A percentile compares a stretch with the other conserved stretches of the same genome.
Conservation (phyloP, 2,888 invertebrate genomes). For the Mythimna albipuncta region DNA sequence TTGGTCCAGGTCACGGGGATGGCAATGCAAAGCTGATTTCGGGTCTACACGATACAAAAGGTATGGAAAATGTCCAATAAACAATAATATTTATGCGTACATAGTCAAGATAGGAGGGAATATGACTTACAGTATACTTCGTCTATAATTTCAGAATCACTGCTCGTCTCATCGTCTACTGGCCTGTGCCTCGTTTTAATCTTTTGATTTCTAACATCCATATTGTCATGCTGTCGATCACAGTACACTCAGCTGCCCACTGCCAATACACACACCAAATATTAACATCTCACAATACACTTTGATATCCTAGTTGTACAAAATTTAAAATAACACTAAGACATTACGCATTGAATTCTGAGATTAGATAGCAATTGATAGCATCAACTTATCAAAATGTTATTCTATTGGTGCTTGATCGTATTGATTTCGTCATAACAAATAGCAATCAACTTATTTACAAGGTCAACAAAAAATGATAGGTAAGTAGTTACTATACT, state of each 20-base stretch:
- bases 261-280: slow-evolving; percentile 66
- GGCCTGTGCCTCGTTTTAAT: slow-evolving; percentile 79
- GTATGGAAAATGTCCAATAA: slow-evolving; percentile 10
- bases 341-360: slow-evolving; percentile 78
- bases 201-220: slow-evolving; percentile 78
- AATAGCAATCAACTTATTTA: slow-evolving; percentile 63
- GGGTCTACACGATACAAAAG: slow-evolving; percentile 13
- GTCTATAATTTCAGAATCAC: slow-evolving; percentile 83
- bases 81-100: slow-evolving; percentile 31
- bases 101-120: slow-evolving; percentile 38
- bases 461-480: slow-evolving; percentile 65
- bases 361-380: slow-evolving; percentile 88
- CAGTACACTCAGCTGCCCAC: slow-evolving; percentile 63
- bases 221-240: slow-evolving; percentile 69
- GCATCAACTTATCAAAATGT: slow-evolving; percentile 80
- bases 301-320: slow-evolving; percentile 75
- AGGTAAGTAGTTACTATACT: slow-evolving; percentile 30
- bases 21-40: slow-evolving; percentile 11
- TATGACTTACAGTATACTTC: slow-evolving; percentile 77
- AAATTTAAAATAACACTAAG: slow-evolving; percentile 84
- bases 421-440: slow-evolving; percentile 68
- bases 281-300: slow-evolving; percentile 67
- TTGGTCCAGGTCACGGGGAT: slow-evolving; percentile 7
- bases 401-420: slow-evolving; percentile 73
- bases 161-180: slow-evolving; percentile 85